Evolutionary conservation across 2,113 vertebrate genomes (phyloP).

Genomic region (Hemibates koningsi): DNA sequence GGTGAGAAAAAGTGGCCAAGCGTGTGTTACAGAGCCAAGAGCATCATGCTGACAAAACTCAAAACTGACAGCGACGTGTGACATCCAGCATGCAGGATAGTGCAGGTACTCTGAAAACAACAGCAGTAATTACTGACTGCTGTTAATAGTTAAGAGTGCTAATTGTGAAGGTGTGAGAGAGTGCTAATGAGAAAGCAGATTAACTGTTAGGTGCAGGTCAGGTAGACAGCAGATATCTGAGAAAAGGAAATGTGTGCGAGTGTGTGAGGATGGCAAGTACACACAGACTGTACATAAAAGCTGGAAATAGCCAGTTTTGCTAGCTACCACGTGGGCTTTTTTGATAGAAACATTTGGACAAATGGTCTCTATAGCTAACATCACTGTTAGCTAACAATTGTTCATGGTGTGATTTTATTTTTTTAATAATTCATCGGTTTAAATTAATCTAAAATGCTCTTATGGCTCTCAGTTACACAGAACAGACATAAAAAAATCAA

Average conservation of each 20-base stretch:
- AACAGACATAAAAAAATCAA: background rate
- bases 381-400: background rate
- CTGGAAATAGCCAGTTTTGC: background rate
- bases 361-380: background rate
- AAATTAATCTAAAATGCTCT: background rate
- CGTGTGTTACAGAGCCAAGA: background rate
- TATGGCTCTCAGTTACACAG: background rate
- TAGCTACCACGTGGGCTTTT: background rate
- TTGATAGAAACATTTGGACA: background rate
- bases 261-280: background rate
- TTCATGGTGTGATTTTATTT: background rate
- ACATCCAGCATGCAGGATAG: background rate
- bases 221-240: background rate
- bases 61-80: background rate
- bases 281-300: background rate
- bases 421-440: background rate
- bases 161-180: constrained; percentile 48
- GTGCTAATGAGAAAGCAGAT: constrained; percentile 31
- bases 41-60: background rate
- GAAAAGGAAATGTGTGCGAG: background rate
- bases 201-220: constrained; percentile 38
- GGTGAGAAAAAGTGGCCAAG: background rate
- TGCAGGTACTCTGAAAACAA: constrained; percentile 28
- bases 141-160: constrained; percentile 63
- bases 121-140: constrained; percentile 47